Percentiles rank a stretch among this genome's conserved stretches.
Conservation (phyloP, 2,888 invertebrate genomes). For the Netelia fuscicornis region DNA sequence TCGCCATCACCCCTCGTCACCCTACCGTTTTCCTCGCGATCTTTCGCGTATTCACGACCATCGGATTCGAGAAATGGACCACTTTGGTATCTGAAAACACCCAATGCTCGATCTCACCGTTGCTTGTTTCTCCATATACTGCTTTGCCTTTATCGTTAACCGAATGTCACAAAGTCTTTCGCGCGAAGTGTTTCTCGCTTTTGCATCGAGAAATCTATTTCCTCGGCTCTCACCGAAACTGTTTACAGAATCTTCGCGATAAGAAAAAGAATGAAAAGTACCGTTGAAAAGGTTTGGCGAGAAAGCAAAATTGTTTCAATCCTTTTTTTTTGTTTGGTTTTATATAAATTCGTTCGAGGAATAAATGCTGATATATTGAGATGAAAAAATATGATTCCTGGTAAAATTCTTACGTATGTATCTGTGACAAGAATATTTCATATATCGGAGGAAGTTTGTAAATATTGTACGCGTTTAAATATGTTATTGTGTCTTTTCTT, state of each 20-base stretch:
- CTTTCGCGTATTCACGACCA: constrained; percentile 6
- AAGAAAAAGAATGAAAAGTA: too few relatives aligned
- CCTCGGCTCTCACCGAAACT: not conserved
- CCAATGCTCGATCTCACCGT: not conserved
- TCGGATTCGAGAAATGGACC: constrained; percentile 7
- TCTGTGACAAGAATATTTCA: not conserved
- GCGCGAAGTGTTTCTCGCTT: not conserved
- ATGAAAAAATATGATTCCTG: not conserved
- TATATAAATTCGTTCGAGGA: too few relatives aligned
- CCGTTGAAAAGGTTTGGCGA: too few relatives aligned
- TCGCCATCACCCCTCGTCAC: not conserved
- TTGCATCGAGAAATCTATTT: not conserved
- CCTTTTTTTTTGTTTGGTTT: too few relatives aligned
- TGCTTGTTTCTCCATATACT: not conserved
- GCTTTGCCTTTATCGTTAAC: not conserved
- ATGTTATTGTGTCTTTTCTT: not conserved
- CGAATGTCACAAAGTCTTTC: not conserved
- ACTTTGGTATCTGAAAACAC: not conserved
- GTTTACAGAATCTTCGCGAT: not conserved
- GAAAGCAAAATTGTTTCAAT: too few relatives aligned
- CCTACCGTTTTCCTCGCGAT: not conserved
- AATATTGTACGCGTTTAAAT: not conserved
- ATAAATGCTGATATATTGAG: too few relatives aligned
- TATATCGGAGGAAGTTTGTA: not conserved
- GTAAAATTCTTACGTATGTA: not conserved